phyloP scores from a whole-genome alignment of 2,888 invertebrate species.

The Steinernema carpocapsae region DNA sequence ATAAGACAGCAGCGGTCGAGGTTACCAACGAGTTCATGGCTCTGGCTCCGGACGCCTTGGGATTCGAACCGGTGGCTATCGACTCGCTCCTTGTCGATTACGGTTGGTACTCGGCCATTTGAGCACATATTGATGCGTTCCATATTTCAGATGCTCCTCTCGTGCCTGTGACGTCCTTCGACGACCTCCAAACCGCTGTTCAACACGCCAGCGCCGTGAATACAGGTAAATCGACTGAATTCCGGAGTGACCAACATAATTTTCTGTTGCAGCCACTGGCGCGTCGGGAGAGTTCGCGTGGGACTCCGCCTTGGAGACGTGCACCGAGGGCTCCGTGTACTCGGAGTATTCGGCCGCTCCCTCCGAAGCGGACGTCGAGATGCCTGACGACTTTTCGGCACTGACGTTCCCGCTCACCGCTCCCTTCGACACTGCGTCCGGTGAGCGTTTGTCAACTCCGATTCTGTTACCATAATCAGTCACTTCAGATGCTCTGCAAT shows the following conservation, averaged over 20 bases:
- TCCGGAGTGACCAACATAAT: background rate
- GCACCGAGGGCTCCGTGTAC: background rate
- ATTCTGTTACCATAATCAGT: background rate
- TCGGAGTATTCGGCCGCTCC: slow-evolving; percentile 1
- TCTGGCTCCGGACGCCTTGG: background rate
- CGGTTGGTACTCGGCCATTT: background rate
- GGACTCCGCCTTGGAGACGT: background rate
- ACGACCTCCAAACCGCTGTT: slow-evolving; percentile 1
- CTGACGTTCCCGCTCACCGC: slow-evolving; percentile 11
- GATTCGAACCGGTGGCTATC: background rate
- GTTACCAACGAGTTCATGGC: background rate
- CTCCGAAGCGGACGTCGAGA: slow-evolving; percentile 10
- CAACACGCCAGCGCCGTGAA: background rate
- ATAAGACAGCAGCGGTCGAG: background rate
- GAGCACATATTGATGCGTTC: background rate
- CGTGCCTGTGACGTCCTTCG: background rate
- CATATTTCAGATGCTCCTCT: background rate
- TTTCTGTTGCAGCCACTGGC: background rate
- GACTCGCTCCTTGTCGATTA: slow-evolving; percentile 6
- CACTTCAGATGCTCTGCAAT: background rate
- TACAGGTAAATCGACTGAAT: background rate
- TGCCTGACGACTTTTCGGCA: background rate
- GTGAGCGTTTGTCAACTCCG: no score
- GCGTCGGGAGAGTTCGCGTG: background rate
- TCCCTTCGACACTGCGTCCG: background rate